Evolutionary conservation across 2,888 invertebrate species (phyloP).

Genomic region (Rhagonycha fulva): DNA sequence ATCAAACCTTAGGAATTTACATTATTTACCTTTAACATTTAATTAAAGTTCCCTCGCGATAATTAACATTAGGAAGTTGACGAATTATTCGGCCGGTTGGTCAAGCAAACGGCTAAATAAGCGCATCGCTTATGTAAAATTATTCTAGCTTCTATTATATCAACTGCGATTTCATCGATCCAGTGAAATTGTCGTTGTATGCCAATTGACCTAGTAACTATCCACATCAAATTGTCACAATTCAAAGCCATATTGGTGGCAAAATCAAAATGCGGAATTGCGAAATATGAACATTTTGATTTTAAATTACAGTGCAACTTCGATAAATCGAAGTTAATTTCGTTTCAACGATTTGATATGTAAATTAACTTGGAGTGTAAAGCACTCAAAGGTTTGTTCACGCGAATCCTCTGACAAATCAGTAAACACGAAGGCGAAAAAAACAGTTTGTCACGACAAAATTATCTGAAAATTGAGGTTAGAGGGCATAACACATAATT

Average conservation of each 20-base stretch:
- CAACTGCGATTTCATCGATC: not conserved
- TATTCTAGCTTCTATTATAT: not conserved
- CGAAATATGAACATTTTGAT: not conserved
- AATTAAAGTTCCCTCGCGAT: not conserved
- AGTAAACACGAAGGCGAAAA: not conserved
- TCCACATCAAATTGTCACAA: not conserved
- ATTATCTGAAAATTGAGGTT: not conserved
- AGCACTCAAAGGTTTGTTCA: not conserved
- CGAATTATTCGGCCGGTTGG: not conserved
- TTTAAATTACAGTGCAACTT: not conserved
- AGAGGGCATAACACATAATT: not conserved
- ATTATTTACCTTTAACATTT: not conserved
- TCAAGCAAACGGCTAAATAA: not conserved
- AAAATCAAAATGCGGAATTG: not conserved
- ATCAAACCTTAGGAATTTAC: not conserved
- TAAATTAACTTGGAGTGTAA: not conserved
- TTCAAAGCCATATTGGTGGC: not conserved
- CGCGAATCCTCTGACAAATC: not conserved
- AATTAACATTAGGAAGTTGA: not conserved
- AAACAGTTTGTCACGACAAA: not conserved
- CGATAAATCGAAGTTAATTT: no score
- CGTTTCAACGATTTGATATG: not conserved
- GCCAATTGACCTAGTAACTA: not conserved
- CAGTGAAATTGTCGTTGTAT: not conserved
- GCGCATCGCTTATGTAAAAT: not conserved